phyloP scores from a whole-genome alignment of 2,113 vertebrate species.

The Dendrocopos noguchii region DNA sequence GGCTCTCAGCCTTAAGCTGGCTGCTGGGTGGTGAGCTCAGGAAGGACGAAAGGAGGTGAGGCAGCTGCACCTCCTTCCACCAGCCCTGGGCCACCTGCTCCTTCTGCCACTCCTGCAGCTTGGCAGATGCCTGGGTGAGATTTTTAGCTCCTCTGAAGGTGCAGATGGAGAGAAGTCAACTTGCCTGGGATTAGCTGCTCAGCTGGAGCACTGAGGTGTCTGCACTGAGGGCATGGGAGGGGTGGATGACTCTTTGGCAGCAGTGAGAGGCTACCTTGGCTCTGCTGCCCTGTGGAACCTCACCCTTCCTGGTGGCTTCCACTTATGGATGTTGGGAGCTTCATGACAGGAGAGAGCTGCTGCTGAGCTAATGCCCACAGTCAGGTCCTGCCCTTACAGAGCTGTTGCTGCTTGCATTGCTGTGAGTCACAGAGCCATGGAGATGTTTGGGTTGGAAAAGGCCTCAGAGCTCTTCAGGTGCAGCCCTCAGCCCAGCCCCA shows the following conservation, averaged over 20 bases:
- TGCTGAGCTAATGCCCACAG: background rate
- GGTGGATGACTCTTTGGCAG: background rate
- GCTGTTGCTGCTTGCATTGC: background rate
- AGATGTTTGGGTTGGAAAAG: background rate
- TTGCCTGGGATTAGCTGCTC: background rate
- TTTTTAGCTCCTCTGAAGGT: background rate
- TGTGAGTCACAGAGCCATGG: background rate
- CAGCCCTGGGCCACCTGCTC: background rate
- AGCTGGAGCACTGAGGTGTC: background rate
- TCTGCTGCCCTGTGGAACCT: background rate
- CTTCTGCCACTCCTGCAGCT: background rate
- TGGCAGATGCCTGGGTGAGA: background rate
- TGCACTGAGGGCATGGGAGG: background rate
- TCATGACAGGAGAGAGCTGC: background rate
- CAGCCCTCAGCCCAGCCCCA: too few species aligned
- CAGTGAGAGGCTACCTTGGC: background rate
- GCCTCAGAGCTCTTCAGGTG: too few species aligned
- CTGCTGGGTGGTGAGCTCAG: background rate
- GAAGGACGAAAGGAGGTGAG: background rate
- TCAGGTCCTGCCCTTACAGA: background rate
- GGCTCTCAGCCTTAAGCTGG: background rate
- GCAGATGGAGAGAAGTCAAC: background rate
- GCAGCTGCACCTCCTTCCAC: background rate
- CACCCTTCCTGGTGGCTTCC: background rate
- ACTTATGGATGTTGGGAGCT: background rate